Evolutionary conservation across 2,797 vertebrate genomes (phyloP).

Genomic region (Petrocephalus sullivani): DNA sequence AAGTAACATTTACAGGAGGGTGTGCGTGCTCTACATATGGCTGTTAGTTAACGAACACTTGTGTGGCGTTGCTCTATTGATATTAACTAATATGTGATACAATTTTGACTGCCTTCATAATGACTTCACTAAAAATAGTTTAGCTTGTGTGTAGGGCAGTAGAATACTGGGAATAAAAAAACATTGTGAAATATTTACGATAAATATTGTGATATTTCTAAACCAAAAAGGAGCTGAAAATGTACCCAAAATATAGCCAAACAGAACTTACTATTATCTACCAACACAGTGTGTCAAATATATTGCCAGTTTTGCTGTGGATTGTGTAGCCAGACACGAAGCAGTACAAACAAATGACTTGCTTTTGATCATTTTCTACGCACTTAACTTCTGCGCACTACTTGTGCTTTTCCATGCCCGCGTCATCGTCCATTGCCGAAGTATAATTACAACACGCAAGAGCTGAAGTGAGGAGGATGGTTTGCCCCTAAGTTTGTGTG

Average conservation of each 20-base stretch:
- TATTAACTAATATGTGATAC: neutral
- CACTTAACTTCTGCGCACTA: neutral
- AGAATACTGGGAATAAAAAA: neutral
- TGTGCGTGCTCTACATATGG: neutral
- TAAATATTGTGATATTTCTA: neutral
- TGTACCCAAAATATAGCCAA: neutral
- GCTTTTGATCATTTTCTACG: neutral
- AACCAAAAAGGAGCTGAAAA: neutral
- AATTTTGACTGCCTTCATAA: neutral
- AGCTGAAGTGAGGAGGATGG: neutral
- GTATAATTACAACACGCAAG: neutral
- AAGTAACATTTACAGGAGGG: slow-evolving; percentile 1
- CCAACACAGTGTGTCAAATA: neutral
- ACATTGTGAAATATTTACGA: neutral
- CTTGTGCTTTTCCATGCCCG: neutral
- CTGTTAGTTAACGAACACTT: neutral
- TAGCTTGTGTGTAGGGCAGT: neutral
- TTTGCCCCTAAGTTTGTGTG: neutral
- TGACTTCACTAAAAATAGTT: neutral
- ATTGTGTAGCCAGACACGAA: neutral
- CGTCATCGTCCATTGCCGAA: neutral
- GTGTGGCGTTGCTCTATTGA: neutral
- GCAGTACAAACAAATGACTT: neutral
- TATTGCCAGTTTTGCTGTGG: neutral
- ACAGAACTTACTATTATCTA: neutral